Evolutionary conservation across 2,888 invertebrate species (phyloP).

Genomic region (Eugnorisma glareosa): DNA sequence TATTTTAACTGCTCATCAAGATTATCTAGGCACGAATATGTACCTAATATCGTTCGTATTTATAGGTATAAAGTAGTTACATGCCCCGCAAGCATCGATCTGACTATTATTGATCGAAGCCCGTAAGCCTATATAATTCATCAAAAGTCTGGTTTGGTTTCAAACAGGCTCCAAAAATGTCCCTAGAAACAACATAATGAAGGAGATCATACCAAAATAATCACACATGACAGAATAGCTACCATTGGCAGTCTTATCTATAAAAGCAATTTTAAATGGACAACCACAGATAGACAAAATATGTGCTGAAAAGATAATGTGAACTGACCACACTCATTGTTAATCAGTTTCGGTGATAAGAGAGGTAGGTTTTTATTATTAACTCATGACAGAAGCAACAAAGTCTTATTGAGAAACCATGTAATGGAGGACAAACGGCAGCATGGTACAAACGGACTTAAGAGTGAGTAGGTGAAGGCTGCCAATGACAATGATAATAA

Average conservation of each 20-base stretch:
- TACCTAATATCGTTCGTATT: neutral
- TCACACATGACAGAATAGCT: neutral
- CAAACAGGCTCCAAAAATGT: neutral
- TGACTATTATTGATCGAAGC: too few species aligned
- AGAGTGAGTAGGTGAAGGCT: neutral
- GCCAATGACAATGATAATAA: neutral
- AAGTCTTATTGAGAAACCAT: neutral
- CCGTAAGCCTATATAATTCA: neutral
- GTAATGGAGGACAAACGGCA: neutral
- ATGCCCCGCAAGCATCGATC: neutral
- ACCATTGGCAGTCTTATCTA: neutral
- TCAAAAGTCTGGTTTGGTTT: neutral
- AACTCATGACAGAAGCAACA: neutral
- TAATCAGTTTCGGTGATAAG: slow-evolving; percentile 24
- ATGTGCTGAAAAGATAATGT: neutral
- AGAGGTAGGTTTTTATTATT: neutral
- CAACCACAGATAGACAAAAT: slow-evolving; percentile 1
- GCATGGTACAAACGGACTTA: neutral
- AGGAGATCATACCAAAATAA: neutral
- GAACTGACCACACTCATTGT: neutral
- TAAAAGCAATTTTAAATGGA: neutral
- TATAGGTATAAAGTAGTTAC: neutral
- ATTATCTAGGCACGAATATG: slow-evolving; percentile 14
- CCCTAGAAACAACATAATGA: neutral
- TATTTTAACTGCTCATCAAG: neutral